Evolutionary conservation across 1,140 invertebrate species (phyloP).

Genomic region (Drosophila serrata): DNA sequence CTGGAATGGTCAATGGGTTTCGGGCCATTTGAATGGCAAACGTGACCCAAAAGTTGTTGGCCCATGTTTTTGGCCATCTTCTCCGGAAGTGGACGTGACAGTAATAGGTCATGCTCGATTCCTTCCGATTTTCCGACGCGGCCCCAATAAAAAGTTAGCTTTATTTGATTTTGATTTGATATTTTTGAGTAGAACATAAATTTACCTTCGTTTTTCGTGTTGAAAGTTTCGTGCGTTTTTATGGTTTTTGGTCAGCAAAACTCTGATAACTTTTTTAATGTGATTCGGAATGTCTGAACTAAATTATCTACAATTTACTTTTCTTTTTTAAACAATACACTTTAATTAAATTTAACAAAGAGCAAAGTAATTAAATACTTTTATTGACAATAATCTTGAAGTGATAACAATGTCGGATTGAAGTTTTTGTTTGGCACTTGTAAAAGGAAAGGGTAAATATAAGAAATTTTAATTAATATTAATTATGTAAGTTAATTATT

Average conservation of each 20-base stretch:
- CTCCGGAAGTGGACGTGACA: conserved; percentile 66
- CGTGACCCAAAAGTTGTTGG: conserved; percentile 76
- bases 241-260: conserved; percentile 44
- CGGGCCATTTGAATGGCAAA: conserved; percentile 58
- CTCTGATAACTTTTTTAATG: conserved; percentile 8
- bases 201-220: conserved; percentile 41
- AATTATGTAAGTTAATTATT: background rate
- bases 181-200: conserved; percentile 63
- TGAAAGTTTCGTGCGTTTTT: conserved; percentile 52
- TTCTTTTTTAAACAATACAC: background rate
- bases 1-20: conserved; percentile 19
- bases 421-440: background rate
- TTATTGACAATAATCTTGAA: conserved; percentile 31
- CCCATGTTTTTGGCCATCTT: conserved; percentile 57
- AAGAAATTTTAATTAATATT: background rate
- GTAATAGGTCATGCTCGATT: conserved; percentile 76
- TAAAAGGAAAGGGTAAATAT: too few species aligned
- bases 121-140: conserved; percentile 34
- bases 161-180: conserved; percentile 79
- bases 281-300: background rate
- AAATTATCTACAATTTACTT: conserved; percentile 13
- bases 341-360: conserved; percentile 9
- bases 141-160: conserved; percentile 53
- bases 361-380: background rate
- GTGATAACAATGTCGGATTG: conserved; percentile 1